Base-by-base conservation (phyloP, 2,797 vertebrate genomes). In the Dryobates pubescens region DNA sequence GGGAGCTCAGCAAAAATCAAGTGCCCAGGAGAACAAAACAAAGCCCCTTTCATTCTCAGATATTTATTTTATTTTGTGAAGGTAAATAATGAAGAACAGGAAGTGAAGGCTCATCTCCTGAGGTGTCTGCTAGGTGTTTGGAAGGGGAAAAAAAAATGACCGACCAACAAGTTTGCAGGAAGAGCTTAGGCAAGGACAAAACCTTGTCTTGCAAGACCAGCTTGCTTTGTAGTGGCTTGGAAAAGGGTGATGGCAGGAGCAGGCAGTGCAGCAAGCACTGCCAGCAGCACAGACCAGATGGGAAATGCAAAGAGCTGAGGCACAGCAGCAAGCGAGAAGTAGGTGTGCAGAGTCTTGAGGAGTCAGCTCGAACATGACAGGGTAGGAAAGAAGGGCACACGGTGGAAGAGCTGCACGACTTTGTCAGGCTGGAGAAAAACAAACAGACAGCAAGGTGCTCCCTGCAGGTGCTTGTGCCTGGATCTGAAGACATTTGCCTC, bases 1-100 rank as follows among this genome's bases (percentile, higher is more conserved):
- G 59, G 67, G 81, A 94, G 85, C n/a, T 69, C 29, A 54, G 82
- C 43, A 89, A 93, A 86, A 94, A 65, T 9, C 73, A 83, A 86
- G 27, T 17, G 18, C 61, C 57, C 2, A 0, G 17, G 16, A 73
- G 43, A 89, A 76, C 41, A 38, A 88, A 79, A 64, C 43, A 75
- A 69, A 88, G 20, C 49, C 47, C 2, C 38, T 83, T 41, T 80
- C 5, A 27, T 62, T 82, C n/a, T 61, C 43, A 7, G 27, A 8
- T 45, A n/a, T 18, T 22, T 29, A 47, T 38, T 36, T 47, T 36
- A 53, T 53, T 41, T 5, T 43, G 41, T 43, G 41, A 23, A 76
- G 34, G 36, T 56, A 43, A 82, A 26, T 41, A 76, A 84, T 7
- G 34, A 80, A 27, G 59, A 90, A 71, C 58, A 78, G 61, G 64